Evolutionary conservation across 2,113 vertebrate genomes (phyloP), one percentile per base, ranked within the genome.

Genomic region (Crypturellus undulatus): DNA sequence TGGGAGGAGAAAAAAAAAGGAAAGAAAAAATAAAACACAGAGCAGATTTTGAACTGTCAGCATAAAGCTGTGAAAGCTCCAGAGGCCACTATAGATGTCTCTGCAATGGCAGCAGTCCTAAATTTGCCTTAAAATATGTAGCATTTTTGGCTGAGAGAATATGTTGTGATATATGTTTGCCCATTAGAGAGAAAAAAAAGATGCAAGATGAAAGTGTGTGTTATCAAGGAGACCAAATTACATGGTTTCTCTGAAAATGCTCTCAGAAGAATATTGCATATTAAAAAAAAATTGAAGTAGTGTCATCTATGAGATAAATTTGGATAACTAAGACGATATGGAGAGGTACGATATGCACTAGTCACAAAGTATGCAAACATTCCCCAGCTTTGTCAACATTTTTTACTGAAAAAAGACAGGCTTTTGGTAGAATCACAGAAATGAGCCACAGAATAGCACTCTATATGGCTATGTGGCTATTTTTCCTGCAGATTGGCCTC

Each of bases 361-460:
- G 38, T 10, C 68, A 68, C 21, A 22, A 76, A 64, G 17, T 2
- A 68, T 3, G 15, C 0, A 67, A 63, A 62, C 9, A 24, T 5
- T 76, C 45, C 9, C 17, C 26, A 62, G 21, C 21, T 40, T 26
- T 1, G 1, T 52, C 51, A 56, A n/a, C 21, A 54, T 14, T 45
- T 78, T 68, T 63, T 38, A 6, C n/a, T 1, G 2, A 18, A 67
- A 30, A 25, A 63, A 84, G 68, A 19, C 22, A 63, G n/a, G 24
- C 6, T 79, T 82, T 79, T 16, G 15, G 42, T 13, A 36, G 43
- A 22, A 76, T 22, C 43, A 36, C 49, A 49, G 15, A n/a, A 79
- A 24, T 0, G 3, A 81, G 65, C 60, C 54, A 43, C 0, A 1
- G 10, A 59, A 28, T 15, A 34, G 12, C n/a, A 12, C 0, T 0